Evolutionary conservation across 2,113 vertebrate species (phyloP), one percentile per base, ranked within the genome.

Genomic region (Melanotaenia duboulayi): DNA sequence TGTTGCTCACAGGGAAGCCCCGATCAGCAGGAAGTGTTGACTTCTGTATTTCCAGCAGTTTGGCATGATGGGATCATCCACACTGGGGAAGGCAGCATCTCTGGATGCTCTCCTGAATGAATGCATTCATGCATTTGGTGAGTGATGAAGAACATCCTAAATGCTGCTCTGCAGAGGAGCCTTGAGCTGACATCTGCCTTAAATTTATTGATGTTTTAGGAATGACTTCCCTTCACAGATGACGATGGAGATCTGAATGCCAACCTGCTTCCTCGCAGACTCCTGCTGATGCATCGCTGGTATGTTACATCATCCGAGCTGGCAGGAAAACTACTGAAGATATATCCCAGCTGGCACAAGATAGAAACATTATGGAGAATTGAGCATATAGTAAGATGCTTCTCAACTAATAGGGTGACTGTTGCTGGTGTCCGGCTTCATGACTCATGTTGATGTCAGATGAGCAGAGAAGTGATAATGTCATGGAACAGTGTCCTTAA

Each of bases 211-310:
- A 58, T 52, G 14, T 44, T 28, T 51, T 83, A 11, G 39, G 20
- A 11, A 2, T 56, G 83, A 67, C 82, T 82, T 66, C 9, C 88
- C 68, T 90, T 89, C 79, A 69, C 87, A 99, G 98, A 97, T 92
- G 94, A 97, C 87, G 92, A 88, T 67, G 97, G 96, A 81, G 94
- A 96, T 65, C 90, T 90, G 28, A 92, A 91, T 48, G 91, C 88
- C 50, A 94, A 83, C 84, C 93, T 92, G 46, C 92, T 98, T 79
- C 97, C 97, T 68, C 95, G 97, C 86, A 97, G 86, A n/a, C 90
- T 99, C 66, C 94, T 99, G 65, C 93, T 99, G 90, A 99, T 99
- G 97, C 97, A 99, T 65, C 95, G 95, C 19, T 99, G 98, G 98
- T 99, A 98, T 81, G 85, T 98, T 74, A 94, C 95, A 59, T 99